Evolutionary conservation across 2,113 vertebrate species (phyloP), one percentile per base, ranked within the genome.

Genomic region (Hucho hucho): DNA sequence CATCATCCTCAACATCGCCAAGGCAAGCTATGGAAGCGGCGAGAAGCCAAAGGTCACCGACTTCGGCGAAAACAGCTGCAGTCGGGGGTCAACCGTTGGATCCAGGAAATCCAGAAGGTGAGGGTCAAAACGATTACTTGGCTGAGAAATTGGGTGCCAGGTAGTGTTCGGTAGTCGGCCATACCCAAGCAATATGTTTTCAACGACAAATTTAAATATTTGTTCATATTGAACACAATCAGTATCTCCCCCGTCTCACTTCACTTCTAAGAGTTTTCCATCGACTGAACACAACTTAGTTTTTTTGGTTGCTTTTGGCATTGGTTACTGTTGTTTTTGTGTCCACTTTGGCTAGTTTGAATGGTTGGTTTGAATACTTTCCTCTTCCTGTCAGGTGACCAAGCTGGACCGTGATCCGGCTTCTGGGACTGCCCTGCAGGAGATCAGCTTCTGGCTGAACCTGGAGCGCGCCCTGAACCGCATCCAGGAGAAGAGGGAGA

Each of bases 381-480:
- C 22, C 12, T 25, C 20, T 22, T 13, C 12, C 37, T 79, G 75
- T 76, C 75, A 99, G 98, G 97, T 99, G 81, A 99, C 98, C 26
- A 99, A 99, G 85, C 91, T 99, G 0, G 98, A 99, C 72, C 92
- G 98, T 65, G 98, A 99, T 83, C 98, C 98, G n/a, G 98, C 98
- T 0, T 99, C 98, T 1, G 98, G 98, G 64, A 99, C 98, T 1
- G 98, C 98, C 1, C 83, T 99, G 75, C 98, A 99, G 87, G 98
- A 99, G 87, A 99, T 99, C 84, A 98, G 98, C 75, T 99, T 99
- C 86, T 99, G 97, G 97, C 90, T 99, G 6, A 99, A 99, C 85
- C 84, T 99, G 89, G 98, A 99, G 73, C 91, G 98, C 56, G 98
- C 98, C 0, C 82, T 99, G 1, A 98, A 98, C 90, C 96, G 97